Percentiles rank a stretch among this genome's conserved stretches.
Evolutionary conservation across 2,888 invertebrate genomes (phyloP).

Genomic region (Cephus pulcher): DNA sequence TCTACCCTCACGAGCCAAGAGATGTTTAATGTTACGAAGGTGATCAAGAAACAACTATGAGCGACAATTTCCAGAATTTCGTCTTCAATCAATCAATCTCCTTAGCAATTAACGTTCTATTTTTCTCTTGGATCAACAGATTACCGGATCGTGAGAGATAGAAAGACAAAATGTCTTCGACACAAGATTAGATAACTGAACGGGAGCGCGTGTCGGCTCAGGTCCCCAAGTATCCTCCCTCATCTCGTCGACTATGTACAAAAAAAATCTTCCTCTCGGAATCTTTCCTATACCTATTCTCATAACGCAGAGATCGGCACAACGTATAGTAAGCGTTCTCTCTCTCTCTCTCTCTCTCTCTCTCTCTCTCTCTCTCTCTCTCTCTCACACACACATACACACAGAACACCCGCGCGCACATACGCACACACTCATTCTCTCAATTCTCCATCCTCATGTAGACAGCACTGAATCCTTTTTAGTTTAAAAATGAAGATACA

Average conservation of each 20-base stretch:
- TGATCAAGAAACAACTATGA: not conserved
- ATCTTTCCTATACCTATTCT: slow-evolving; percentile 24
- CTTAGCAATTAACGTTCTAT: not conserved
- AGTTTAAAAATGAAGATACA: not conserved
- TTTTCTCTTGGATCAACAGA: not conserved
- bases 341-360: not conserved
- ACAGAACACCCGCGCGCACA: too few species aligned
- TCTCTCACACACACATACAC: not conserved
- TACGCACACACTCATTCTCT: not conserved
- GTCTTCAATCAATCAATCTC: not conserved
- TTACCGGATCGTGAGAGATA: not conserved
- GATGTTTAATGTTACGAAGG: not conserved
- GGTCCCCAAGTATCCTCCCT: slow-evolving; percentile 56
- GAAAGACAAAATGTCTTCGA: not conserved
- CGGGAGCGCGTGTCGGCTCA: slow-evolving; percentile 48
- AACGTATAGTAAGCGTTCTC: not conserved
- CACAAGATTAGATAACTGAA: slow-evolving; percentile 20
- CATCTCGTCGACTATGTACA: slow-evolving; percentile 50
- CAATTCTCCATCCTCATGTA: not conserved
- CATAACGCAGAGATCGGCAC: not conserved
- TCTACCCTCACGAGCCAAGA: not conserved
- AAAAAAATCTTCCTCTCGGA: slow-evolving; percentile 32
- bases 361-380: too few species aligned
- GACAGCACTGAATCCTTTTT: not conserved
- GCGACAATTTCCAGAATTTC: not conserved